A percentile compares a stretch with the other conserved stretches of the same genome.
Evolutionary conservation across 2,113 vertebrate species (phyloP).

Genomic region (Struthio camelus): DNA sequence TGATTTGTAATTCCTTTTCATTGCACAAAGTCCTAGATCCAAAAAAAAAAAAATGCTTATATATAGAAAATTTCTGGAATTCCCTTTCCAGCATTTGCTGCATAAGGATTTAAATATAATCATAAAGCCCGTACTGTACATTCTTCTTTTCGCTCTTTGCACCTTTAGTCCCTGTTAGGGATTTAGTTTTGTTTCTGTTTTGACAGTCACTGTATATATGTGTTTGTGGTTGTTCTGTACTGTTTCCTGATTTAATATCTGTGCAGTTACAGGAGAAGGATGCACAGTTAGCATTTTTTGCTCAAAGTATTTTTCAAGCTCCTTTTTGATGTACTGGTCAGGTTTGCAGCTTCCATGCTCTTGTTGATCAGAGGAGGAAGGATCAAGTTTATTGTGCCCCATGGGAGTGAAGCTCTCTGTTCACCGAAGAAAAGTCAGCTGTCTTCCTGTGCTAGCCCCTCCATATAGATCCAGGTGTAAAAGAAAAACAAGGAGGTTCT

Average conservation of each 20-base stretch:
- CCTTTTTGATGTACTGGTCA: conserved; percentile 81
- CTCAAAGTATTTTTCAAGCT: conserved; percentile 82
- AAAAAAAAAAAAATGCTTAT: conserved; percentile 44
- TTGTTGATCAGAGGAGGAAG: conserved; percentile 63
- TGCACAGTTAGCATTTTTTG: conserved; percentile 84
- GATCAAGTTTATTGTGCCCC: conserved; percentile 43
- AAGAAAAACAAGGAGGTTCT: neutral
- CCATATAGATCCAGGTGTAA: neutral
- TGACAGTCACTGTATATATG: conserved; percentile 78
- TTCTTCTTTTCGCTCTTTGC: conserved; percentile 63
- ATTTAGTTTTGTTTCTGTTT: conserved; percentile 77
- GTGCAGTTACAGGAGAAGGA: conserved; percentile 72
- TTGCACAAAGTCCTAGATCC: conserved; percentile 4
- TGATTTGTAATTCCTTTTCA: conserved; percentile 54
- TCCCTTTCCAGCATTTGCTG: conserved; percentile 26
- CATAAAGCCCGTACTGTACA: conserved; percentile 2
- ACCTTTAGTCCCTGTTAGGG: conserved; percentile 74
- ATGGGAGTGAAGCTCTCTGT: conserved; percentile 3
- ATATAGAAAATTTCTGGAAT: conserved; percentile 16
- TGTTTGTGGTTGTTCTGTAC: conserved; percentile 74
- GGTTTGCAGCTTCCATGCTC: conserved; percentile 74
- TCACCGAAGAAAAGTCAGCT: conserved; percentile 26
- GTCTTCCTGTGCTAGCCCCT: neutral
- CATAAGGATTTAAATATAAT: conserved; percentile 60
- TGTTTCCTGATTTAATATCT: conserved; percentile 85